A percentile compares a stretch with the other conserved stretches of the same genome.
Conservation (phyloP, 2,888 invertebrate genomes). For the Lasioglossum malachurum region DNA sequence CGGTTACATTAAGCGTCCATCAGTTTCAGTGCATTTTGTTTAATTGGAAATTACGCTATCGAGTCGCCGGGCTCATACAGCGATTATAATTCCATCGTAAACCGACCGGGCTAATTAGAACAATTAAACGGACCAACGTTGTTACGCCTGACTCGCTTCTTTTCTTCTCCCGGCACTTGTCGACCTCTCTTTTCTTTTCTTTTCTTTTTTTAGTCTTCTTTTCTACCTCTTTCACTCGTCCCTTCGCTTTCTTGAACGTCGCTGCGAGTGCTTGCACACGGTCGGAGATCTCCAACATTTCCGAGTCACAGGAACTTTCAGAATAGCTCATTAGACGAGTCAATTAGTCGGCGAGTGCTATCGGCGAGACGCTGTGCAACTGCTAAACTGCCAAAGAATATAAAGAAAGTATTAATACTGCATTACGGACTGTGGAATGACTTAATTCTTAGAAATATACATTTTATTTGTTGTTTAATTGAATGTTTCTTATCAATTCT, state of each 20-base stretch:
- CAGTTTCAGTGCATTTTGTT: slow-evolving; percentile 31
- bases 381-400: neutral
- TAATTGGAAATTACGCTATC: slow-evolving; percentile 42
- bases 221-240: neutral
- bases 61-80: neutral
- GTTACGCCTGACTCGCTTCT: neutral
- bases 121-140: neutral
- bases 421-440: neutral
- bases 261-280: slow-evolving; percentile 2
- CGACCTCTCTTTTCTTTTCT: neutral
- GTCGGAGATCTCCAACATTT: neutral
- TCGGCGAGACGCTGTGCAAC: neutral
- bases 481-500: neutral
- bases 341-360: neutral
- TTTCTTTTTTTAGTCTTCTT: neutral
- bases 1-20: slow-evolving; percentile 29
- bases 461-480: neutral
- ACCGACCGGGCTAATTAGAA: slow-evolving; percentile 5
- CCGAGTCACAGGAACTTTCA: neutral
- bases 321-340: slow-evolving; percentile 6
- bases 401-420: neutral
- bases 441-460: too few relatives aligned
- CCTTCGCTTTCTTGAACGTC: slow-evolving; percentile 2
- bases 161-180: neutral
- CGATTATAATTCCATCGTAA: slow-evolving; percentile 19